Base-by-base conservation (phyloP, 1,140 invertebrate species). In the Heliconius eleuchia region DNA sequence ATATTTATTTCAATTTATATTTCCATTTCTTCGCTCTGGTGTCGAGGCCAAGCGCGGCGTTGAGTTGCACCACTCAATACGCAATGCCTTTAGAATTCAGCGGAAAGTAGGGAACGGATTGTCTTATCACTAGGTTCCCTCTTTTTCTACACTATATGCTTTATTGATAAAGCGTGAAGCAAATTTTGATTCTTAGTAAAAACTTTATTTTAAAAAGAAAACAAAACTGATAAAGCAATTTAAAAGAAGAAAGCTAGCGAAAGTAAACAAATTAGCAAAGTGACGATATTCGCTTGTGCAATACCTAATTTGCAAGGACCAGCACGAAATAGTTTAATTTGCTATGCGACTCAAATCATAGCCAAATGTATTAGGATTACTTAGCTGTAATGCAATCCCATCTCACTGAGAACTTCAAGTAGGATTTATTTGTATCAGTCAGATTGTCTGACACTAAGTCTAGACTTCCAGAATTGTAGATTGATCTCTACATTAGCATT, bases 401-500 rank as follows among this genome's bases (percentile, higher is more conserved):
- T 74, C 55, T 81, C 80, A 78, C 82, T 85, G 55, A 79, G 74
- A 84, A 83, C 80, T 81, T 82, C 78, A 81, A 83, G 80, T 78
- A 27, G 80, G 60, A 78, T 82, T 85, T 88, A 89, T 90, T 88
- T 89, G 88, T 89, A 83, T 83, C 81, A 84, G 84, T 86, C 86
- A 86, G 80, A 80, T 73, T 82, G 82, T 74, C 84, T 86, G 84
- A 84, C 79, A 80, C 75, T 85, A 79, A 86, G 86, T 88, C 87
- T 86, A 86, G 86, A 85, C 84, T 83, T 82, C 75, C 76, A 83
- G 74, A 84, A 83, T 84, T 83, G 83, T 83, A 79, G 87, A 90
- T 89, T 87, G 89, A 90, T 88, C 83, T 82, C 75, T 74, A 81
- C 85, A 90, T 90, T 90, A 85, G 84, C 89, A 88, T 89, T 83